Conservation (phyloP, 2,113 vertebrate genomes). For the Polyodon spathula region DNA sequence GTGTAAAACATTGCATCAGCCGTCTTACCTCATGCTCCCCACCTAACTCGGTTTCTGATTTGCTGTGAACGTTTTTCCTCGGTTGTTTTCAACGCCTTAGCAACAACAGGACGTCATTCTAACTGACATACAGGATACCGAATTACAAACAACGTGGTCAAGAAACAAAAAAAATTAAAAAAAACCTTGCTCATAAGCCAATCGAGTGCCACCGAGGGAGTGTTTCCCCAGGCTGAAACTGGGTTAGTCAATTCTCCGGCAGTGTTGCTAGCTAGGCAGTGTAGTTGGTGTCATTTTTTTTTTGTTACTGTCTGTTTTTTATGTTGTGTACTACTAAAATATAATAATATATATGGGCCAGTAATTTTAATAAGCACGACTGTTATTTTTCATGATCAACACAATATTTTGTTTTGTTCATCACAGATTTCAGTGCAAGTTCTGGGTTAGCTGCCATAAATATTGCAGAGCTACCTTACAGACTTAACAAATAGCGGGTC, state of each 20-base stretch:
- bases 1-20: slow-evolving; percentile 11
- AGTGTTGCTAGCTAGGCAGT: background rate
- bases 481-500: no score
- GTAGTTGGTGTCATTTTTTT: background rate
- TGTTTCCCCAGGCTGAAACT: no score
- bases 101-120: slow-evolving; percentile 32
- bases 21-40: slow-evolving; percentile 12
- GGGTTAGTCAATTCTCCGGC: background rate
- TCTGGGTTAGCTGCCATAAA: no score
- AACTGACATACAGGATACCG: slow-evolving; percentile 21
- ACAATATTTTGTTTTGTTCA: no score
- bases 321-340: no score
- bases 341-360: no score
- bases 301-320: no score
- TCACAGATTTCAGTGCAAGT: no score
- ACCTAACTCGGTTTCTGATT: slow-evolving; percentile 14
- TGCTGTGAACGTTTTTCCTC: slow-evolving; percentile 18
- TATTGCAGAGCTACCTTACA: no score
- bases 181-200: background rate
- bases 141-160: slow-evolving; percentile 10
- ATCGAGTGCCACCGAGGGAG: background rate
- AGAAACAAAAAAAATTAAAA: no score
- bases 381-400: no score
- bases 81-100: slow-evolving; percentile 34
- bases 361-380: no score